phyloP scores from a whole-genome alignment of 2,797 vertebrate species.

The Hippopotamyrus pictus region DNA sequence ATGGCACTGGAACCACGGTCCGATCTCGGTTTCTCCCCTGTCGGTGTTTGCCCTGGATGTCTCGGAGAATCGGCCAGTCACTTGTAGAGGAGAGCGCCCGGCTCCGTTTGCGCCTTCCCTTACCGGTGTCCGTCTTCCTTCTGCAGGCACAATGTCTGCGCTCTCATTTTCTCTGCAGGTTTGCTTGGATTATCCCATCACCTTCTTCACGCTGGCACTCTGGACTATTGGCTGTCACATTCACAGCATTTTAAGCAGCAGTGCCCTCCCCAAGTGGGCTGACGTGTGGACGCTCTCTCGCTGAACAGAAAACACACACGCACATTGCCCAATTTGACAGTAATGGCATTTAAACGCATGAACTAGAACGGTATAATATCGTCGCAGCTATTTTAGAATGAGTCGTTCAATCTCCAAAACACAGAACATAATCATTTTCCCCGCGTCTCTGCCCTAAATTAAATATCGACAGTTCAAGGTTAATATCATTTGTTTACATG shows the following conservation, averaged over 20 bases:
- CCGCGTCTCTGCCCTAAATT: background rate
- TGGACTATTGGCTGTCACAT: slow-evolving; percentile 56
- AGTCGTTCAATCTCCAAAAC: background rate
- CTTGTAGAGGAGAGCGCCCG: slow-evolving; percentile 30
- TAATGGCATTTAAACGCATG: slow-evolving; percentile 14
- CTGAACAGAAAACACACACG: slow-evolving; percentile 35
- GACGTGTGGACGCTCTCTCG: slow-evolving; percentile 50
- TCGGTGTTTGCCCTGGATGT: slow-evolving; percentile 30
- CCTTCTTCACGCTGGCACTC: slow-evolving; percentile 50
- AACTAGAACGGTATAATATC: background rate
- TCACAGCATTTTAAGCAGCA: slow-evolving; percentile 63
- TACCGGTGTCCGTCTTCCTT: slow-evolving; percentile 38
- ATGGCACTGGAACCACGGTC: slow-evolving; percentile 39
- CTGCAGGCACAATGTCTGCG: slow-evolving; percentile 36
- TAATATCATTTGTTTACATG: background rate
- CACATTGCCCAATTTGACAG: slow-evolving; percentile 22
- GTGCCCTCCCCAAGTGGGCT: slow-evolving; percentile 52
- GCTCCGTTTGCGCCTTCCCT: slow-evolving; percentile 21
- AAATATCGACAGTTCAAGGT: background rate
- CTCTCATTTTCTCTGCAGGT: slow-evolving; percentile 42
- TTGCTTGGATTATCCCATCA: slow-evolving; percentile 39
- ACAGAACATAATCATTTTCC: background rate
- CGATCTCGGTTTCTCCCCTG: slow-evolving; percentile 18
- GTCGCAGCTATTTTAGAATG: background rate
- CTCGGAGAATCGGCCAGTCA: slow-evolving; percentile 30